Evolutionary conservation across 2,113 vertebrate species (phyloP), one percentile per base, ranked within the genome.

Genomic region (Protobothrops mucrosquamatus): DNA sequence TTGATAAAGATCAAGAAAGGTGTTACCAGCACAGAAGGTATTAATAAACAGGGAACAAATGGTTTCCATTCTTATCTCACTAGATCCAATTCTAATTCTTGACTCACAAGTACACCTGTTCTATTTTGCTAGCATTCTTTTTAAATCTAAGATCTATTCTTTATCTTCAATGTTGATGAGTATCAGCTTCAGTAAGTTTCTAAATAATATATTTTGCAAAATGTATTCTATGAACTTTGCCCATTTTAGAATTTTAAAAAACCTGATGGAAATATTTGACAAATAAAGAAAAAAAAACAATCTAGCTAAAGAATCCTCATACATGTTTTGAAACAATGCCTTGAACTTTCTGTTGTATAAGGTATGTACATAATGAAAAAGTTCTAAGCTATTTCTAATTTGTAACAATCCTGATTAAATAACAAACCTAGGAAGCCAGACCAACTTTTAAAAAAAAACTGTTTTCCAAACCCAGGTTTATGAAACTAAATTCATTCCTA

Each of bases 401-500:
- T 57, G 2, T 29, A 52, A 94, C 48, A 92, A 29, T 92, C 92
- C 39, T 92, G 59, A 22, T 18, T 91, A 92, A 69, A 87, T 18
- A 52, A n/a, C 12, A 52, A 54, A 39, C 22, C 34, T 18, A 39
- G 18, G 12, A 87, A 54, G 15, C 23, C 91, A 92, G 23, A 90
- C 22, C 69, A 64, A 43, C 12, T 54, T 54, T 94, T 95, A 92
- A 95, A 92, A 0, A 91, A 95, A 94, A n/a, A 55, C 48, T 20
- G 43, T 43, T 92, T 88, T 92, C 92, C 90, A 93, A 61, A 92
- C 74, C 91, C 4, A 89, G 87, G 89, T 95, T 95, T 93, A 94
- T 95, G 95, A 95, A 96, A 96, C 93, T 96, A 88, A 96, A 95
- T 97, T 95, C 95, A 97, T 96, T 95, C 86, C 24, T 43, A 95